A percentile compares a stretch with the other conserved stretches of the same genome.
These are phyloP conservation scores for Formica aserva DNA, from an alignment of 2,888 invertebrate species.

Conservation along the genomic window DNA sequence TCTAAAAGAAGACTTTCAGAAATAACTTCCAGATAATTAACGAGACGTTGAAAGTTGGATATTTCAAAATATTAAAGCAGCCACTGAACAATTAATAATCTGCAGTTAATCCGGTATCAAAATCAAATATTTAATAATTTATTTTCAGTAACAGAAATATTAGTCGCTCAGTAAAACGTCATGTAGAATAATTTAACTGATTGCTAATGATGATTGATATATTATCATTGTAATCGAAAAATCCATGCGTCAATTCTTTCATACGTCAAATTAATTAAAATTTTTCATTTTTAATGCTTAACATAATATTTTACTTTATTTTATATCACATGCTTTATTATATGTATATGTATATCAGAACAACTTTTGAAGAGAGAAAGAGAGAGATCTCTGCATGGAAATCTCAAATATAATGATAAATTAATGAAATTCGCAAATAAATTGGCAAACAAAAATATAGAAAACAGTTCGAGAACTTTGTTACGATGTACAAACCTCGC, in stretches of 20 bases:
- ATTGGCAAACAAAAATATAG: constrained; percentile 52
- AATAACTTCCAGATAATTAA: not conserved
- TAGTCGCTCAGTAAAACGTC: not conserved
- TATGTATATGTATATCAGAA: not conserved
- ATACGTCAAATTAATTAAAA: not conserved
- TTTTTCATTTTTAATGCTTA: not conserved
- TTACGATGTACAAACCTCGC: not conserved
- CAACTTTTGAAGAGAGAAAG: not conserved
- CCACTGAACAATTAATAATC: not conserved
- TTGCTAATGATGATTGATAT: not conserved
- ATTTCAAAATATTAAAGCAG: not conserved
- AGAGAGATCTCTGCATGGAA: not conserved
- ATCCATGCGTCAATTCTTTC: not conserved
- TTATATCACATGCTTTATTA: not conserved
- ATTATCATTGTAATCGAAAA: constrained; percentile 3
- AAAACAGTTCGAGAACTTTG: constrained; percentile 44
- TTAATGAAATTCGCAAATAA: constrained; percentile 45
- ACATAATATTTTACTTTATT: not conserved
- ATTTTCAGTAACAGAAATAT: constrained; percentile 29
- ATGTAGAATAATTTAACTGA: constrained; percentile 5
- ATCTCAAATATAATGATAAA: not conserved
- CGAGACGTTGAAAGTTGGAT: not conserved
- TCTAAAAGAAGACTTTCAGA: not conserved
- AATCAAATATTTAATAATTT: constrained; percentile 24
- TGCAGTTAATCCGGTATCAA: constrained; percentile 3